phyloP scores from a whole-genome alignment of 35 echinoderm and acorn worm species.

The Holothuria glaberrima region DNA sequence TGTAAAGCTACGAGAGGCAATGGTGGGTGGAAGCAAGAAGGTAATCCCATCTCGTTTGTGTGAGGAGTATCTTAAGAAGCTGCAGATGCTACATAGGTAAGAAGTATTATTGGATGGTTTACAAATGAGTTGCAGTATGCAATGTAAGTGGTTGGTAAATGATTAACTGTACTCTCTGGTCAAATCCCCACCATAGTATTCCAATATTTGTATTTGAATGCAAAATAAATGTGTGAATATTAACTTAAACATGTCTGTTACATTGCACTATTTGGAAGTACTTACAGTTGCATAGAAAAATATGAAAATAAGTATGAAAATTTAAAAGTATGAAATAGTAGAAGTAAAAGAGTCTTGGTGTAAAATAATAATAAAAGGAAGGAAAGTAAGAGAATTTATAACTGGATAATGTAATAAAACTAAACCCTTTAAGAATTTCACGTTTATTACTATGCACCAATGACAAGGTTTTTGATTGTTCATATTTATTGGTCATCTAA shows the following conservation, averaged over 20 bases:
- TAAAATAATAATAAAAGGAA: too few species aligned
- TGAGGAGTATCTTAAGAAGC: conserved; percentile 80
- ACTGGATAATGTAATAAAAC: too few species aligned
- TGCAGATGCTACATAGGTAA: conserved; percentile 78
- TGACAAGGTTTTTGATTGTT: too few species aligned
- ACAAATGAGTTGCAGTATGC: not conserved
- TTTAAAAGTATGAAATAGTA: too few species aligned
- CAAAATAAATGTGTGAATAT: not conserved
- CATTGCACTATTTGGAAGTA: not conserved
- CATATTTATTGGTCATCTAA: too few species aligned
- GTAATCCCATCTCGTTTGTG: conserved; percentile 39
- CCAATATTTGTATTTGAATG: not conserved
- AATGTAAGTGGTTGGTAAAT: not conserved
- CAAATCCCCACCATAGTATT: not conserved
- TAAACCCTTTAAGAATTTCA: too few species aligned
- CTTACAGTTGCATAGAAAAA: too few species aligned
- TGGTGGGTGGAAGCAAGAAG: conserved; percentile 48
- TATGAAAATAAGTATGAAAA: too few species aligned
- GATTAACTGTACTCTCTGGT: too few species aligned
- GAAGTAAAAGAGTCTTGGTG: too few species aligned
- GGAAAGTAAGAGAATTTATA: too few species aligned
- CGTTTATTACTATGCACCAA: too few species aligned
- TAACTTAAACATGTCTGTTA: not conserved
- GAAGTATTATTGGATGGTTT: not conserved
- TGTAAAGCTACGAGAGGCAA: conserved; percentile 69